Conservation (phyloP, 2,888 invertebrate species). For the Leistus spinibarbis region DNA sequence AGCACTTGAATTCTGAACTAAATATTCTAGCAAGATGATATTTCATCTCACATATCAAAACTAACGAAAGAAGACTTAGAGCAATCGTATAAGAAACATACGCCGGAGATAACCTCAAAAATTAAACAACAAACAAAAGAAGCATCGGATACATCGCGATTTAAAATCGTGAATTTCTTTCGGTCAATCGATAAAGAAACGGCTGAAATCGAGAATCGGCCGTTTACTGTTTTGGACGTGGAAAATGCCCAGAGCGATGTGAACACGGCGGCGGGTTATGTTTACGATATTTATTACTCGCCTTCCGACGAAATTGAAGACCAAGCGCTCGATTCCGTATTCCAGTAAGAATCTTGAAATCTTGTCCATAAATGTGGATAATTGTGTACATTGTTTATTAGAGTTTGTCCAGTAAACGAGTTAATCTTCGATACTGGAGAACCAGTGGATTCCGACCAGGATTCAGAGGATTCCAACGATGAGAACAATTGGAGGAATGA, state of each 20-base stretch:
- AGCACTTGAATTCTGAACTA: slow-evolving; percentile 37
- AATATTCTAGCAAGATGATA: slow-evolving; percentile 56
- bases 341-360: slow-evolving; percentile 51
- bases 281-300: slow-evolving; percentile 70
- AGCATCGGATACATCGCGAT: slow-evolving; percentile 61
- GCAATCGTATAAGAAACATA: slow-evolving; percentile 59
- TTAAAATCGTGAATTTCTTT: slow-evolving; percentile 65
- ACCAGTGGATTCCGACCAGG: slow-evolving; percentile 56
- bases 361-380: slow-evolving; percentile 7
- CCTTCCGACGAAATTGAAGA: slow-evolving; percentile 59
- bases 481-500: slow-evolving; percentile 80
- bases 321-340: slow-evolving; percentile 53
- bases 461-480: slow-evolving; percentile 76
- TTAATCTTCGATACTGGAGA: slow-evolving; percentile 20
- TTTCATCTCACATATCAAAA: slow-evolving; percentile 57
- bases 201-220: slow-evolving; percentile 46
- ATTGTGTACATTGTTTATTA: slow-evolving; percentile 8
- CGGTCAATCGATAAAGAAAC: slow-evolving; percentile 55
- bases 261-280: slow-evolving; percentile 54
- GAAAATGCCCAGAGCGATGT: slow-evolving; percentile 55
- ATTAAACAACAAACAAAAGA: slow-evolving; percentile 57
- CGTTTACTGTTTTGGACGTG: slow-evolving; percentile 65
- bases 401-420: slow-evolving; percentile 37
- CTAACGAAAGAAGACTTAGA: slow-evolving; percentile 59
- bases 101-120: slow-evolving; percentile 57